A percentile compares a stretch with the other conserved stretches of the same genome.
Evolutionary conservation across 1,140 invertebrate genomes (phyloP).

Genomic region (Lethrus apterus): DNA sequence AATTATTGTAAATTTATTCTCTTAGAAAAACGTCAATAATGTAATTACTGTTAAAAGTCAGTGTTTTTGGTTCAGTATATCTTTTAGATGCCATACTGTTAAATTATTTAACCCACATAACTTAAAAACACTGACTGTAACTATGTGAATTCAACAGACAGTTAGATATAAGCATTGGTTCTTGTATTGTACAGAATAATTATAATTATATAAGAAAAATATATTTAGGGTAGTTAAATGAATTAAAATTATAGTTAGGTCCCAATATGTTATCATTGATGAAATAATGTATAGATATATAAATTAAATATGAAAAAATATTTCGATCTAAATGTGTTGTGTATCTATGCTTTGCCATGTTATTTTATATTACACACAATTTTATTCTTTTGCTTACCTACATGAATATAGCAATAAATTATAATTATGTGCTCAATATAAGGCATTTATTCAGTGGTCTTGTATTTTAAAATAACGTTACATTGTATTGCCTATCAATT

Average conservation of each 20-base stretch:
- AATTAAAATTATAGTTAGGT: slow-evolving; percentile 11
- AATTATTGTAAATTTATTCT: no score
- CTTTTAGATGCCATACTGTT: no score
- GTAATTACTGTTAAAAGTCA: no score
- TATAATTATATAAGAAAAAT: slow-evolving; percentile 13
- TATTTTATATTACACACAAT: not conserved
- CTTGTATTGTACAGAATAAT: slow-evolving; percentile 11
- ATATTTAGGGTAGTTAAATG: slow-evolving; percentile 7
- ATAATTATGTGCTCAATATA: not conserved
- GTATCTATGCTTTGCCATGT: slow-evolving; percentile 1
- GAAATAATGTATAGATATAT: slow-evolving; percentile 9
- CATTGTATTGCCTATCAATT: no score
- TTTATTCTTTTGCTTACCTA: slow-evolving; percentile 15
- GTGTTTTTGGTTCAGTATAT: no score
- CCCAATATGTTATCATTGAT: slow-evolving; percentile 10
- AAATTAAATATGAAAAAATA: not conserved
- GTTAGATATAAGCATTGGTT: no score
- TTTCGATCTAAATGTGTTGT: no score
- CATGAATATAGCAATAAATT: not conserved
- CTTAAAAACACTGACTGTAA: no score
- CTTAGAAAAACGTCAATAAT: no score
- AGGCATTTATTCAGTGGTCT: not conserved
- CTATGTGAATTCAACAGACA: no score
- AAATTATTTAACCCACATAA: no score
- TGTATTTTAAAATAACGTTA: no score